These are phyloP conservation scores for Orthosia gothica DNA, from an alignment of 2,888 invertebrate genomes.

Conservation along the genomic window DNA sequence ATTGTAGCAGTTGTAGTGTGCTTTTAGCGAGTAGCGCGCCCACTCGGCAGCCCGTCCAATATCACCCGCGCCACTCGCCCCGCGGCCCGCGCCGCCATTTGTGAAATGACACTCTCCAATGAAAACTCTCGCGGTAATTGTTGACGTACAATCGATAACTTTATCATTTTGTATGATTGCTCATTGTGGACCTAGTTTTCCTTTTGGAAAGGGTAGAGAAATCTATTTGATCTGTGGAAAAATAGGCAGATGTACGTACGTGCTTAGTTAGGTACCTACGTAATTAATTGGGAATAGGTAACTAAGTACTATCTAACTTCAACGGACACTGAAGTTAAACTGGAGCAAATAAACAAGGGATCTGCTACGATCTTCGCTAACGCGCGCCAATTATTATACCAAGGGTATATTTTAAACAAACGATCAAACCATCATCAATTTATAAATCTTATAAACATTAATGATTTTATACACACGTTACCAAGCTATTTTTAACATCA, in stretches of 20 bases:
- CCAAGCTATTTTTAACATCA: constrained; percentile 52
- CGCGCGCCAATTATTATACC: constrained; percentile 15
- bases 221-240: neutral
- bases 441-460: constrained; percentile 53
- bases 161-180: constrained; percentile 20
- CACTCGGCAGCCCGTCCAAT: constrained; percentile 63
- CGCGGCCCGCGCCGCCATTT: constrained; percentile 61
- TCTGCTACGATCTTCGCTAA: neutral
- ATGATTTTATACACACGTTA: constrained; percentile 45
- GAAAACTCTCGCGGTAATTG: constrained; percentile 67
- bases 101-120: constrained; percentile 67
- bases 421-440: constrained; percentile 45
- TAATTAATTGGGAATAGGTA: too few relatives aligned
- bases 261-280: neutral
- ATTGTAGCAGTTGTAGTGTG: constrained; percentile 70
- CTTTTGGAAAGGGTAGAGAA: neutral
- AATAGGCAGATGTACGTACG: neutral
- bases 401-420: constrained; percentile 42
- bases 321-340: neutral
- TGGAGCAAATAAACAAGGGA: constrained; percentile 10
- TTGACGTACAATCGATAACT: constrained; percentile 54
- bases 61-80: constrained; percentile 20
- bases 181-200: neutral
- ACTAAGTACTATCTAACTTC: neutral
- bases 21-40: constrained; percentile 72